Base-by-base conservation (phyloP, 64 coral and sea anemone genomes). In the Montipora cactus region DNA sequence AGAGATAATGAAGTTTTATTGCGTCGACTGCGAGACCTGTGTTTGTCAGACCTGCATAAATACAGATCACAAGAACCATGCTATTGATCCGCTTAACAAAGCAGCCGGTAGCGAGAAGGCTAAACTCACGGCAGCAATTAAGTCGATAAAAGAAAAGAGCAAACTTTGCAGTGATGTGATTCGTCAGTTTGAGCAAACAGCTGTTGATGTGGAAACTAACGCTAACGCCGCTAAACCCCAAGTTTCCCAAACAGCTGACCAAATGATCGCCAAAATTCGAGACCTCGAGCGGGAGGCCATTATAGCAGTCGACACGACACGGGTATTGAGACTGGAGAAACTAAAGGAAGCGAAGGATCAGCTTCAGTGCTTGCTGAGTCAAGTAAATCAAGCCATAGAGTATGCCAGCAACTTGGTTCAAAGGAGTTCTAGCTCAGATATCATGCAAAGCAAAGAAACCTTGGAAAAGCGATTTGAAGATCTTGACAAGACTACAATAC, bases 21-120 rank as follows among this genome's bases (percentile, higher is more conserved):
- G 87, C 10, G 37, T 49, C 74, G 61, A 76, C 70, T 89, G 87
- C 44, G 49, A 59, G n/a, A 22, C 12, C 0, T 47, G 70, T n/a
- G 15, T 89, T 2, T 89, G 87, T 37, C 87, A 89, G 2, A 28
- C 77, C 48, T 89, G 87, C 9, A 57, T 77, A 59, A 53, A 20
- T 1, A 59, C 73, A 15, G 20, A 59, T 49, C 87, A 89, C 21
- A 58, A 50, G 49, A 49, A 89, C n/a, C 87, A 89, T 28, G 8
- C 51, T 19, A 57, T 77, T 11, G 55, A 77, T 1, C 59, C 76
- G 0, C 44, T 89, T 9, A 53, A 88, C 52, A 37, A 64, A 77
- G 61, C 87, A 51, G 87, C 72, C 2, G 74, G 66, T 77, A 4
- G 18, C 0, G 8, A 76, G 7, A 76, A 47, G 22, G 28, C 74